Percentiles rank a stretch among this genome's conserved stretches.
Evolutionary conservation across 1,140 invertebrate genomes (phyloP).

Genomic region (Antheraea mylitta): DNA sequence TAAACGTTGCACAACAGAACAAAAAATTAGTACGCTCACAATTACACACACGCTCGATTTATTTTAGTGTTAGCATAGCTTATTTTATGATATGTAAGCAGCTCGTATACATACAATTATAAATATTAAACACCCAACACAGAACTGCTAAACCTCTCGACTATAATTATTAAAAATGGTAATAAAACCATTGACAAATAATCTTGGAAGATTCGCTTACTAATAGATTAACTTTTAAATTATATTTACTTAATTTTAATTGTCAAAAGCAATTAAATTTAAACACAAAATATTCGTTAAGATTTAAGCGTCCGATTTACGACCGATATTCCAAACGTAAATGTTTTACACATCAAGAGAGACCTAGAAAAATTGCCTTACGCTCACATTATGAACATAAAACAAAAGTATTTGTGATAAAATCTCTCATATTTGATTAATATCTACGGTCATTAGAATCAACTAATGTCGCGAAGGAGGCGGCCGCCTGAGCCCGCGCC

Average conservation of each 20-base stretch:
- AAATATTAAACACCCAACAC: no score
- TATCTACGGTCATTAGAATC: conserved; percentile 64
- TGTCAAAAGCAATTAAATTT: not conserved
- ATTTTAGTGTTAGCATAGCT: no score
- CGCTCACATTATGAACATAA: conserved; percentile 44
- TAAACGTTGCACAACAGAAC: no score
- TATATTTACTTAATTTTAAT: not conserved
- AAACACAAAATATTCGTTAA: not conserved
- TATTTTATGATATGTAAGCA: no score
- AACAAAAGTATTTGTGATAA: conserved; percentile 61
- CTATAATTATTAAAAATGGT: no score
- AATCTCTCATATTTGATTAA: conserved; percentile 72
- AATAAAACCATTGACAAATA: no score
- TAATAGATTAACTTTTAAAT: not conserved
- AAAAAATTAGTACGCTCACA: no score
- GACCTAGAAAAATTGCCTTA: conserved; percentile 5
- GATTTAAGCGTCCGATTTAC: not conserved
- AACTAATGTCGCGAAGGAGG: conserved; percentile 44
- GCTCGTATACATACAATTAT: no score
- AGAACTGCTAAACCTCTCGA: no score
- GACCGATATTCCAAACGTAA: not conserved
- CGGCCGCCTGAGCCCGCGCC: conserved; percentile 4
- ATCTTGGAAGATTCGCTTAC: not conserved
- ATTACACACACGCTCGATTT: no score
- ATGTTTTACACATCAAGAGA: not conserved